Percentiles rank a stretch among this genome's conserved stretches.
These are phyloP conservation scores for Ctenosaura bakeri DNA, from an alignment of 2,797 vertebrate species.

Conservation along the genomic window DNA sequence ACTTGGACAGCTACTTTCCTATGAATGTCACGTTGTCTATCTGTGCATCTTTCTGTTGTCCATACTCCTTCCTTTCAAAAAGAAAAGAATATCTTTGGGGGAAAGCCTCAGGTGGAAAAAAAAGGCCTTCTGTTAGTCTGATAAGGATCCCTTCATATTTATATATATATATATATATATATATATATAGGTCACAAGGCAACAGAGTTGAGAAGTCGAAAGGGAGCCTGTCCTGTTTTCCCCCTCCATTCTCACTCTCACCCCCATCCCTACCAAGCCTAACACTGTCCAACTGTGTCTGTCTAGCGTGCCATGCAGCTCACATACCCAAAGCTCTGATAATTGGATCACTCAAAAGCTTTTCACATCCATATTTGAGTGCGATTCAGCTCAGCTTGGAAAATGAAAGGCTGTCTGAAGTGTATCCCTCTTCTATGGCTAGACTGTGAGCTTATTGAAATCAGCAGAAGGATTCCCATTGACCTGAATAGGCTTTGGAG, in stretches of 20 bases:
- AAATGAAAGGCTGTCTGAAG: background rate
- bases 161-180: too few species aligned
- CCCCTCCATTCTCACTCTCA: background rate
- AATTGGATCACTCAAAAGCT: slow-evolving; percentile 18
- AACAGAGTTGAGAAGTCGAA: slow-evolving; percentile 1
- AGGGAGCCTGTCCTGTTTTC: background rate
- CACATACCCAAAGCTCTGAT: slow-evolving; percentile 15
- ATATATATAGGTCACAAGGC: background rate
- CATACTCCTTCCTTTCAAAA: too few species aligned
- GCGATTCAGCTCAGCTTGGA: slow-evolving; percentile 4
- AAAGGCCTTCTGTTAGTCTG: background rate
- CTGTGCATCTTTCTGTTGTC: too few species aligned
- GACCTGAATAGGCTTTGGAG: slow-evolving; percentile 33
- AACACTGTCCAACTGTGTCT: background rate
- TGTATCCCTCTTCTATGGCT: background rate
- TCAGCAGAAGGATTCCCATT: slow-evolving; percentile 33
- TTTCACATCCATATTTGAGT: slow-evolving; percentile 14
- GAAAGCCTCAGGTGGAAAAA: background rate
- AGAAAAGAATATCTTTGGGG: background rate
- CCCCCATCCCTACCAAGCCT: background rate
- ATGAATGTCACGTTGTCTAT: too few species aligned
- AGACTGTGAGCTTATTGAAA: slow-evolving; percentile 33
- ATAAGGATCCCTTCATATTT: background rate
- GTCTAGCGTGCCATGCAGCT: slow-evolving; percentile 10
- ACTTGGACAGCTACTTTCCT: too few species aligned